phyloP scores from a whole-genome alignment of 2,888 invertebrate species.

The Dicyrtoma fusca region DNA sequence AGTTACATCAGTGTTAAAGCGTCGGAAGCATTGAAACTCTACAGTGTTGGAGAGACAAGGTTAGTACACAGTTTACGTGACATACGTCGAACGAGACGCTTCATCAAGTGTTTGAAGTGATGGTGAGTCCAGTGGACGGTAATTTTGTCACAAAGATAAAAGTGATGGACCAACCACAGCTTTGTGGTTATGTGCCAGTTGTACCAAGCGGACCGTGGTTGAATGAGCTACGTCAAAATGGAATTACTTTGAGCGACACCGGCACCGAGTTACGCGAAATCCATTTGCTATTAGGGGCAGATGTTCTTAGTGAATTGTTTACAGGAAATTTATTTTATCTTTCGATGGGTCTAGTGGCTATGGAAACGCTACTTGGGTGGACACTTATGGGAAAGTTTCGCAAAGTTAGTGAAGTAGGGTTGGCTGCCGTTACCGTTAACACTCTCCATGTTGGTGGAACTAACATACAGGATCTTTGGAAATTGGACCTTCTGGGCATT shows the following conservation, averaged over 20 bases:
- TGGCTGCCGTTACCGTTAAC: not conserved
- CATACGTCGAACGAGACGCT: not conserved
- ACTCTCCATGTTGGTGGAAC: no score
- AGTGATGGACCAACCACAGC: not conserved
- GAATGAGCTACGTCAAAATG: not conserved
- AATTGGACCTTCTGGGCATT: constrained; percentile 9
- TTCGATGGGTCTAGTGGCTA: not conserved
- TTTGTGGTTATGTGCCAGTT: not conserved
- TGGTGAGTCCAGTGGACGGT: not conserved
- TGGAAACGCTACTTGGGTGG: not conserved
- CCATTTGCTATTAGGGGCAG: not conserved
- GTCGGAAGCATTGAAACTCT: not conserved
- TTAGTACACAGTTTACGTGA: not conserved
- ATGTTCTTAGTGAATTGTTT: not conserved
- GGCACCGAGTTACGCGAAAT: not conserved
- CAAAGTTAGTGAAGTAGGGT: not conserved
- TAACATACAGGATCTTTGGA: not conserved
- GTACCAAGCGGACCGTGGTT: not conserved
- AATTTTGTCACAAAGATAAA: not conserved
- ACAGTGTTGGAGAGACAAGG: not conserved
- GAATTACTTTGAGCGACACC: not conserved
- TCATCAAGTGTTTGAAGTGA: not conserved
- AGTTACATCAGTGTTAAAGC: not conserved
- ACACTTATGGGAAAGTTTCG: not conserved
- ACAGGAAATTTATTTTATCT: not conserved